Percentiles rank a stretch among this genome's conserved stretches.
Evolutionary conservation across 2,888 invertebrate genomes (phyloP).

Genomic region (Notodonta dromedarius): DNA sequence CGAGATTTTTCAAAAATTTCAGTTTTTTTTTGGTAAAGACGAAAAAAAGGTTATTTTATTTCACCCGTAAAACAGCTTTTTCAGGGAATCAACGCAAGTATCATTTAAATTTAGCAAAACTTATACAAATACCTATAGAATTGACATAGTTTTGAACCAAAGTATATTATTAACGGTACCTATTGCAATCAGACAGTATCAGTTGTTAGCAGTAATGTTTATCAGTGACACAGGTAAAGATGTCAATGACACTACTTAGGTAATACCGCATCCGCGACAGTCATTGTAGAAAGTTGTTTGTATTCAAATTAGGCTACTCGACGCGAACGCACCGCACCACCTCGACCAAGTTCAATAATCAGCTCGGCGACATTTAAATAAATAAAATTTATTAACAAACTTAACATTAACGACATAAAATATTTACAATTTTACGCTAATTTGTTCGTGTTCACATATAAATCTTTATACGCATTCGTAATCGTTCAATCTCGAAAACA

Average conservation of each 20-base stretch:
- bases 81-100: too few relatives aligned
- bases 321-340: slow-evolving; percentile 24
- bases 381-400: slow-evolving; percentile 14
- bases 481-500: slow-evolving; percentile 2
- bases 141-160: too few relatives aligned
- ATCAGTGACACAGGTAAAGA: slow-evolving; percentile 30
- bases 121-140: too few relatives aligned
- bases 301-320: slow-evolving; percentile 59
- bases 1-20: too few relatives aligned
- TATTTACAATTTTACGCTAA: slow-evolving; percentile 5
- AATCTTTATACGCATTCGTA: slow-evolving; percentile 3
- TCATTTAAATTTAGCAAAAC: too few relatives aligned
- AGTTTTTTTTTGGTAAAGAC: too few relatives aligned
- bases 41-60: too few relatives aligned
- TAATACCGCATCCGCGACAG: slow-evolving; percentile 45
- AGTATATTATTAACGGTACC: too few relatives aligned
- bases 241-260: slow-evolving; percentile 55
- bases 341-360: slow-evolving; percentile 25
- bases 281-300: slow-evolving; percentile 61
- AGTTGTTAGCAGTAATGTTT: slow-evolving; percentile 12
- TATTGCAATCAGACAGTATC: not conserved
- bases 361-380: slow-evolving; percentile 14
- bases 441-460: not conserved
- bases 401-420: slow-evolving; percentile 6
- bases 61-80: too few relatives aligned